A percentile compares a stretch with the other conserved stretches of the same genome.
Evolutionary conservation across 2,113 vertebrate species (phyloP).

Genomic region (Parus major): DNA sequence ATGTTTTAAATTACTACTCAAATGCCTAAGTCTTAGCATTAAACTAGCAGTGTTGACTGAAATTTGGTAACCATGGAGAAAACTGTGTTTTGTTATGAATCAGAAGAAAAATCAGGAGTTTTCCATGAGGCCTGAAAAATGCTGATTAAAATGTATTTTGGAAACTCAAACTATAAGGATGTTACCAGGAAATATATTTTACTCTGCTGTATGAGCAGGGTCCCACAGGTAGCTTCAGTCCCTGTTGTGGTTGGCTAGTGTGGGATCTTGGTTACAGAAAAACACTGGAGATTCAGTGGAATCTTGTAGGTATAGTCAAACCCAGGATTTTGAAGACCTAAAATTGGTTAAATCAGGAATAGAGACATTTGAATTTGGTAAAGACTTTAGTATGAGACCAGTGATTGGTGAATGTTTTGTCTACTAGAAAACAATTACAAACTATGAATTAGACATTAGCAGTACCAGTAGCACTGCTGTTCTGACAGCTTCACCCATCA

Average conservation of each 20-base stretch:
- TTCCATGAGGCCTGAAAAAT: not conserved
- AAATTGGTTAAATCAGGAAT: not conserved
- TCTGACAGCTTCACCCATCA: not conserved
- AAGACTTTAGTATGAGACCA: not conserved
- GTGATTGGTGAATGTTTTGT: not conserved
- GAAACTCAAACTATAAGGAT: not conserved
- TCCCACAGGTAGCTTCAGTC: not conserved
- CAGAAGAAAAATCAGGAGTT: not conserved
- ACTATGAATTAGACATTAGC: fast-evolving
- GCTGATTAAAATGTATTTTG: not conserved
- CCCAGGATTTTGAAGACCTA: not conserved
- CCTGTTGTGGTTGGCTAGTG: fast-evolving
- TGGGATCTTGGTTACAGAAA: not conserved
- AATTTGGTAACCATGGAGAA: not conserved
- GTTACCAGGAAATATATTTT: not conserved
- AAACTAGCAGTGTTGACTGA: not conserved
- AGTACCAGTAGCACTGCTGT: not conserved
- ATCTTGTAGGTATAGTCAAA: not conserved
- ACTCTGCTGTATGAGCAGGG: not conserved
- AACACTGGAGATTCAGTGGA: not conserved
- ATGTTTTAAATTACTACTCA: not conserved
- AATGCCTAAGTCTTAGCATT: not conserved
- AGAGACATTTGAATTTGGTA: not conserved
- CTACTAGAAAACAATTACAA: not conserved
- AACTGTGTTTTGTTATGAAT: not conserved